Base-by-base conservation (phyloP, 1,140 invertebrate genomes). In the Ips nitidus region DNA sequence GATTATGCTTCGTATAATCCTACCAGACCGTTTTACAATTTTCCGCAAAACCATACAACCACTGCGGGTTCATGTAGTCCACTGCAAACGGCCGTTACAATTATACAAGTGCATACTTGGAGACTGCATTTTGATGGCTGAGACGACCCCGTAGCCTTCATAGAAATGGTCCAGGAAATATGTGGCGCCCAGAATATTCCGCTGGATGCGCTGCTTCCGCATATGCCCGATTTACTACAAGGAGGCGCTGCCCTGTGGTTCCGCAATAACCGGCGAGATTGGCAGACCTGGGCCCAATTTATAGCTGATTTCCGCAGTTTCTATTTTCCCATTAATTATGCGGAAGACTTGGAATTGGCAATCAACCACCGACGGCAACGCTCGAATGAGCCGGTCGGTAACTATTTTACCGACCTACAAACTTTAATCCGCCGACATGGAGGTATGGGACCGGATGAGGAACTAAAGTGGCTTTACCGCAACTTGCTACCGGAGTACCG, bases 401-500 rank as follows among this genome's bases (percentile, higher is more conserved):
- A 7, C 5, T 71, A 71, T 45, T 56, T 67, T 4, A 67, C 59
- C 50, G 65, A 62, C 2, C 7, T 67, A 42, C 63, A 71, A 41
- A 67, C 70, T 3, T 7, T 67, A 1, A 60, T 67, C 4, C 41
- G 70, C 2, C 45, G 58, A 40, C 64, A 71, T 43, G 65, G 70
- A 6, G 47, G 36, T 5, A 43, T 67, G 3, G 37, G 3, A 22
- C 3, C 0, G 1, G 37, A 2, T 4, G 2, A 56, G 4, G 41
- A 66, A 7, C 52, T 67, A 50, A 5, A 50, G 2, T 68, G 64
- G 65, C 6, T 71, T 3, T 62, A 71, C 45, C 47, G 58, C 4
- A 71, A 71, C 38, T 22, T 71, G 36, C 36, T 66, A 45, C 70
- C 52, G 55, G 57, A 71, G 5, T 71, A 56, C 38, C 56, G 70